phyloP scores from a whole-genome alignment of 1,140 invertebrate genomes.

The Brachionus rubens region DNA sequence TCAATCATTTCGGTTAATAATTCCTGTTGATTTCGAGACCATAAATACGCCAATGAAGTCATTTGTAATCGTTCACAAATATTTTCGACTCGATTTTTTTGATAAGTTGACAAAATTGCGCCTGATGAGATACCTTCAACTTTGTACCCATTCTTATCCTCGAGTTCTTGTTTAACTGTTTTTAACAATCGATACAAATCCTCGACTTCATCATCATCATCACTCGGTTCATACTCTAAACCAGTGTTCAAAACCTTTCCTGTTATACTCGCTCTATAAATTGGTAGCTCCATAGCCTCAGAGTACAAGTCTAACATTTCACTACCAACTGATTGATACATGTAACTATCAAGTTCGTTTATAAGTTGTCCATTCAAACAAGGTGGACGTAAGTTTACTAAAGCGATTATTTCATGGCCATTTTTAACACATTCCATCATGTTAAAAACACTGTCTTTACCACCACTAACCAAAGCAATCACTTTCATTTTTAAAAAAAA shows the following conservation, averaged over 20 bases:
- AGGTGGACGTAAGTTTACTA: constrained; percentile 88
- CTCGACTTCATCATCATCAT: constrained; percentile 95
- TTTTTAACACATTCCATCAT: constrained; percentile 94
- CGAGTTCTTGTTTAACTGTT: constrained; percentile 22
- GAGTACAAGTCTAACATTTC: constrained; percentile 86
- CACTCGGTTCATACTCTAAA: constrained; percentile 73
- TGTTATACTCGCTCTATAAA: constrained; percentile 75
- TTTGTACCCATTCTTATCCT: constrained; percentile 70
- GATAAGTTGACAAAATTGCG: constrained; percentile 95
- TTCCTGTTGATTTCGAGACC: constrained; percentile 87
- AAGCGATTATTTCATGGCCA: constrained; percentile 89
- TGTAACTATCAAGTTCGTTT: constrained; percentile 96
- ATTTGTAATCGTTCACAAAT: constrained; percentile 85
- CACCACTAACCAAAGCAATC: constrained; percentile 69
- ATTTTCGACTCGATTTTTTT: constrained; percentile 85
- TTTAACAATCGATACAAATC: constrained; percentile 76
- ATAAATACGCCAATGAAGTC: constrained; percentile 80
- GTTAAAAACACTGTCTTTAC: constrained; percentile 98
- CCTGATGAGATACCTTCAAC: constrained; percentile 90
- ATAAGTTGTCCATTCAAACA: constrained; percentile 53
- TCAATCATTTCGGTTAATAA: constrained; percentile 95
- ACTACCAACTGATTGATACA: constrained; percentile 98
- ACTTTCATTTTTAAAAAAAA: constrained; percentile 41
- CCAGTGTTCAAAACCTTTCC: constrained; percentile 74
- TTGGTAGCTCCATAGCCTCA: constrained; percentile 84